A percentile compares a stretch with the other conserved stretches of the same genome.
These are phyloP conservation scores for Corythornis vintsioides DNA, from an alignment of 2,113 vertebrate genomes.

Conservation along the genomic window DNA sequence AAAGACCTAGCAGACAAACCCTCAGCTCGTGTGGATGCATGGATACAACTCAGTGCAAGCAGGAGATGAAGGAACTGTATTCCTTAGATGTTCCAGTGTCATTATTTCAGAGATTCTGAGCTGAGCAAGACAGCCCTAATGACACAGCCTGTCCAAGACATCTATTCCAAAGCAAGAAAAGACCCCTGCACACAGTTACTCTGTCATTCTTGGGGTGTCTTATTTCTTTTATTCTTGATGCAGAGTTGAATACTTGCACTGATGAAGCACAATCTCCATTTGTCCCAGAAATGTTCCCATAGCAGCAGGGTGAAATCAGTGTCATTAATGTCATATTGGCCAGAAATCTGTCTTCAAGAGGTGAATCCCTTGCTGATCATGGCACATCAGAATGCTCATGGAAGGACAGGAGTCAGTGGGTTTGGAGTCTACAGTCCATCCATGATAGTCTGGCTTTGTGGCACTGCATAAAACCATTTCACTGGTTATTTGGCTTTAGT, in stretches of 20 bases:
- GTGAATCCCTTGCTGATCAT: neutral
- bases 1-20: neutral
- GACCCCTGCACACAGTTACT: neutral
- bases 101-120: neutral
- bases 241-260: neutral
- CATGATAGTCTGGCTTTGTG: neutral
- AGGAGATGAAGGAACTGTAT: neutral
- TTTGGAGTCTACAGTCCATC: neutral
- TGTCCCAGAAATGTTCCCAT: neutral
- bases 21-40: neutral
- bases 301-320: neutral
- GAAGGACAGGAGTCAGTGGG: neutral
- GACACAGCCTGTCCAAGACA: neutral
- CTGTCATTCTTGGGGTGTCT: neutral
- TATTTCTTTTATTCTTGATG: neutral
- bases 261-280: neutral
- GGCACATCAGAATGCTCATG: neutral
- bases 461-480: neutral
- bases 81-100: neutral
- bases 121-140: neutral
- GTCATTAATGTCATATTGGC: neutral
- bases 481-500: neutral
- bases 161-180: neutral
- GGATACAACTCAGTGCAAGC: neutral
- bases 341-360: neutral